Base-by-base conservation (phyloP, 2,888 invertebrate species). In the Lacanobia wlatinum region DNA sequence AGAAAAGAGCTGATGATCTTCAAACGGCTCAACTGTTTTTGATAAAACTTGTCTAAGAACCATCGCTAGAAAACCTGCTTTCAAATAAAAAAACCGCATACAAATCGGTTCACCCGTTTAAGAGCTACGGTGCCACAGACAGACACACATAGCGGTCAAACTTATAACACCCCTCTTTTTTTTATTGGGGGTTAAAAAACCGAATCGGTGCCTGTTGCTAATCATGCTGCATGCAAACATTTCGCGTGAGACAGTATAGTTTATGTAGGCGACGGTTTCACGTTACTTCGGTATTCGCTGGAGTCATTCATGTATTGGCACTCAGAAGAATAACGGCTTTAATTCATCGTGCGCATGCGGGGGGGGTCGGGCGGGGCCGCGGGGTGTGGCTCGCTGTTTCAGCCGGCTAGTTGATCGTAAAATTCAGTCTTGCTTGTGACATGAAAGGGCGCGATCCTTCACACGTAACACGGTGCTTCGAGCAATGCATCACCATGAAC, bases 401-500 rank as follows among this genome's bases (percentile, higher is more conserved):
- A 94, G 95, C 92, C 91, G 91, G 90, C 91, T 87, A 88, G 89
- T 86, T 87, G 87, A 88, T 88, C 87, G 86, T 89, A 87, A 88
- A 85, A 88, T 92, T 93, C 94, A 96, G 96, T 96, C 96, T 96
- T 94, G 93, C 92, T 94, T 96, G 96, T 96, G 96, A 95, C 96
- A 96, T 96, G 96, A 96, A 94, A 96, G 96, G 96, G 95, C 91
- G 96, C 96, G 95, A 94, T 94, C 91, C 94, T 93, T 91, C 91
- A 93, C 90, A 94, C 94, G 93, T 93, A 94, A 91, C 94, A 96
- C 96, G 96, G 97, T 96, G 96, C 96, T 96, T 96, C 96, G 96
- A 97, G 97, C 96, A 97, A 97, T 97, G 97, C 97, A 97, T 97
- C 97, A 97, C 92, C 96, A 97, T 97, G 97, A 97, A 97, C 97